Conservation (phyloP, 2,888 invertebrate genomes). For the Morinoia aosen region DNA sequence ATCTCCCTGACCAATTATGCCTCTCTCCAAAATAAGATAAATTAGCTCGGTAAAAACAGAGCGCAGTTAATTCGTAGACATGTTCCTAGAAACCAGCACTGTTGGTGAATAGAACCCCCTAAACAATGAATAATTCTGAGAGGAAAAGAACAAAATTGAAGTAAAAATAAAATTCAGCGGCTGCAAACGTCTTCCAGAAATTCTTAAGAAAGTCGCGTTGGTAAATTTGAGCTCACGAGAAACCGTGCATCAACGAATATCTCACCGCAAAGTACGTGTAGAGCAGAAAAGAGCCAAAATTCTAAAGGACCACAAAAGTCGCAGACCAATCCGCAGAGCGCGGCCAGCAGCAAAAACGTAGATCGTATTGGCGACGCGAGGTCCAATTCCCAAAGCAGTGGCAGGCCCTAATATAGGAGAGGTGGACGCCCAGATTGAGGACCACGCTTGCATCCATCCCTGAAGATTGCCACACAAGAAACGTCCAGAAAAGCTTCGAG, state of each 20-base stretch:
- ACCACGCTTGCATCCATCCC: not conserved
- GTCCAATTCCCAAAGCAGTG: conserved; percentile 17
- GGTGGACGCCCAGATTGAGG: conserved; percentile 12
- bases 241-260: not conserved
- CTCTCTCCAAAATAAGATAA: too few species aligned
- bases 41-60: too few species aligned
- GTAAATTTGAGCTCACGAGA: not conserved
- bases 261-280: not conserved
- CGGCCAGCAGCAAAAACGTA: not conserved
- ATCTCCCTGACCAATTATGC: too few species aligned
- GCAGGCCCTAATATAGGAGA: not conserved
- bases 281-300: not conserved
- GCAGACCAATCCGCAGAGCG: not conserved
- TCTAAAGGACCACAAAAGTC: not conserved
- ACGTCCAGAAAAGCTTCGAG: not conserved
- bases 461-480: not conserved
- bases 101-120: not conserved
- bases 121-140: not conserved
- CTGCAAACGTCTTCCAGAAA: not conserved
- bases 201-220: not conserved
- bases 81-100: too few species aligned
- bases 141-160: not conserved
- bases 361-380: conserved; percentile 2
- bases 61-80: too few species aligned
- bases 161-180: not conserved